Conservation (phyloP, 2,888 invertebrate genomes). For the Rhamnusium bicolor region DNA sequence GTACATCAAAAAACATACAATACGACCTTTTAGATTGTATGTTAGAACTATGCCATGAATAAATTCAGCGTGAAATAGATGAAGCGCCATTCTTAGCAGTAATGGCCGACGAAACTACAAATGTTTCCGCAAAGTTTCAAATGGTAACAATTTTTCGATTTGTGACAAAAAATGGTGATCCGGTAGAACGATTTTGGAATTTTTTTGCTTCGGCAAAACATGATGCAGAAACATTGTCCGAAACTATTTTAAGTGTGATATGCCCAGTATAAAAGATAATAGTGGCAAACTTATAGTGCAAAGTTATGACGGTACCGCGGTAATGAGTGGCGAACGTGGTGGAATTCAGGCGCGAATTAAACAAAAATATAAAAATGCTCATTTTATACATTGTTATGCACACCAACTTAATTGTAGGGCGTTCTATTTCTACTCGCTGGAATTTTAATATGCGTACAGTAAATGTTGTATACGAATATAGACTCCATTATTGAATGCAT, state of each 20-base stretch:
- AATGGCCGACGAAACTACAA: conserved; percentile 61
- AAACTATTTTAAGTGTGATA: conserved; percentile 33
- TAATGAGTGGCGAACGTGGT: conserved; percentile 43
- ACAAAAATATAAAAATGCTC: conserved; percentile 43
- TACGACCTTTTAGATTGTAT: conserved; percentile 62
- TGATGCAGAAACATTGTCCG: conserved; percentile 35
- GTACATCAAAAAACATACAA: conserved; percentile 59
- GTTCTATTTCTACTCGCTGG: conserved; percentile 47
- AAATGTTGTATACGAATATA: conserved; percentile 47
- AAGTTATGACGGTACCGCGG: conserved; percentile 49
- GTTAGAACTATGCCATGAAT: conserved; percentile 56
- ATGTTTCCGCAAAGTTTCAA: conserved; percentile 53
- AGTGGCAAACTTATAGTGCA: conserved; percentile 48
- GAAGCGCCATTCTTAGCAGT: conserved; percentile 48
- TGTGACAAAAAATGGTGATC: conserved; percentile 43
- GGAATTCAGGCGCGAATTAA: conserved; percentile 47
- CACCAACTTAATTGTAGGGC: conserved; percentile 49
- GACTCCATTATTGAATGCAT: conserved; percentile 51
- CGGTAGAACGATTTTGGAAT: conserved; percentile 56
- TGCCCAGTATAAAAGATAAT: conserved; percentile 41
- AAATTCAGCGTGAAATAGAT: conserved; percentile 54
- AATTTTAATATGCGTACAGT: conserved; percentile 47
- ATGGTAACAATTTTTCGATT: conserved; percentile 58
- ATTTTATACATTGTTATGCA: conserved; percentile 51
- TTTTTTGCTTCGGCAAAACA: conserved; percentile 48